Percentiles rank a stretch among this genome's conserved stretches.
These are phyloP conservation scores for Henricia sp. DNA, from an alignment of 53 echinoderm and acorn worm genomes.

Conservation along the genomic window DNA sequence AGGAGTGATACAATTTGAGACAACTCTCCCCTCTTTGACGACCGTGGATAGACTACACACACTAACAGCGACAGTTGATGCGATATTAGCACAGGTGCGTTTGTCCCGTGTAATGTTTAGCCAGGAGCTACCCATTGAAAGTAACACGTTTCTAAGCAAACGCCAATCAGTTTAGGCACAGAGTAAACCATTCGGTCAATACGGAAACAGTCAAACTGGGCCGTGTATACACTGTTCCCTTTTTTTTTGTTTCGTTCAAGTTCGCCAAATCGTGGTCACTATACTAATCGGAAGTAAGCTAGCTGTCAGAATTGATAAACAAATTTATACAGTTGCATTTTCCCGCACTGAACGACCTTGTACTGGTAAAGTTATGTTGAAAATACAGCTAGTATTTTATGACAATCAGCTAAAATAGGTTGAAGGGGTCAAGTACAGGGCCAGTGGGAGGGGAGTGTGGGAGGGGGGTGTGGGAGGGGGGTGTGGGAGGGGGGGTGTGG, in stretches of 20 bases:
- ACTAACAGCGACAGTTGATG: too few relatives aligned
- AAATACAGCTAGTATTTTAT: too few relatives aligned
- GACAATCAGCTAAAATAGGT: too few relatives aligned
- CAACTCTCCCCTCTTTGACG: too few relatives aligned
- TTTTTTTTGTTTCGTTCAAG: constrained; percentile 7
- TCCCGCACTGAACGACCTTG: constrained; percentile 5
- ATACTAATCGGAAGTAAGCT: background rate
- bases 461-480: too few relatives aligned
- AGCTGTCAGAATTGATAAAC: background rate
- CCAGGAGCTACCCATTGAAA: constrained; percentile 17
- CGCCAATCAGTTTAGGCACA: constrained; percentile 25
- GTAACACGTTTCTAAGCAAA: constrained; percentile 51
- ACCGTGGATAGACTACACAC: too few relatives aligned
- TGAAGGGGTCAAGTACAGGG: too few relatives aligned
- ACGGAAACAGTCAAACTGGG: constrained; percentile 9
- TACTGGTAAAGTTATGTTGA: too few relatives aligned
- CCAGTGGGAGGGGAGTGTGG: too few relatives aligned
- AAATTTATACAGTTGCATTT: background rate
- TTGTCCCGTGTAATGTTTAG: background rate
- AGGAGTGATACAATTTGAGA: too few relatives aligned
- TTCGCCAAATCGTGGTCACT: background rate
- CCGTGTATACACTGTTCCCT: constrained; percentile 9
- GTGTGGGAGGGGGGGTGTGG: too few relatives aligned
- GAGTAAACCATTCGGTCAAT: constrained; percentile 17
- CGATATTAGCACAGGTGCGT: constrained; percentile 26